Evolutionary conservation across 2,113 vertebrate genomes (phyloP).

Genomic region (Tauraco erythrolophus): DNA sequence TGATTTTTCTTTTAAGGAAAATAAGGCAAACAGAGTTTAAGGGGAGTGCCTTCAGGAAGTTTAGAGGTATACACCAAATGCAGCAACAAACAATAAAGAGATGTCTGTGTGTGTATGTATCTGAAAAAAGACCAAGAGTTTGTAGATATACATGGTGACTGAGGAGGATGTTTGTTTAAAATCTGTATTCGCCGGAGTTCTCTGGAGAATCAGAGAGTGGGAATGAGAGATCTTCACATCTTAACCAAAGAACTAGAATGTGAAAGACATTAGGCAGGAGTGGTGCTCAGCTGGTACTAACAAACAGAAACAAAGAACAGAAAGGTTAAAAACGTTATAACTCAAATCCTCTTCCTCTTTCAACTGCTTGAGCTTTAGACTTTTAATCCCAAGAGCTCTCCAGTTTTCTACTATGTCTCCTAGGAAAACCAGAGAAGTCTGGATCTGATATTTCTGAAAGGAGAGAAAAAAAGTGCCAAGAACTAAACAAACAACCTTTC

Average conservation of each 20-base stretch:
- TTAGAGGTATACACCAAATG: background rate
- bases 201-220: slow-evolving; percentile 32
- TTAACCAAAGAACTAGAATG: slow-evolving; percentile 21
- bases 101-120: background rate
- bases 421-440: slow-evolving; percentile 26
- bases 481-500: slow-evolving; percentile 41
- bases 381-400: slow-evolving; percentile 57
- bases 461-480: background rate
- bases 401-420: background rate
- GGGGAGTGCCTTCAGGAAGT: background rate
- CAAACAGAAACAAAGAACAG: slow-evolving; percentile 18
- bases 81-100: background rate
- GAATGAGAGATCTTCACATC: slow-evolving; percentile 26
- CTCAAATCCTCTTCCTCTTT: slow-evolving; percentile 25
- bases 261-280: background rate
- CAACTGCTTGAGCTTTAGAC: background rate
- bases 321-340: slow-evolving; percentile 40
- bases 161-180: slow-evolving; percentile 28
- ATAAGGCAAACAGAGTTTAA: background rate
- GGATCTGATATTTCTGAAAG: background rate
- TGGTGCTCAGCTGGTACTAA: background rate
- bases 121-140: background rate
- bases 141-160: background rate
- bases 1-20: background rate
- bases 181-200: slow-evolving; percentile 2